phyloP scores from a whole-genome alignment of 92 coral and sea anemone genomes.

The Muricea muricata region DNA sequence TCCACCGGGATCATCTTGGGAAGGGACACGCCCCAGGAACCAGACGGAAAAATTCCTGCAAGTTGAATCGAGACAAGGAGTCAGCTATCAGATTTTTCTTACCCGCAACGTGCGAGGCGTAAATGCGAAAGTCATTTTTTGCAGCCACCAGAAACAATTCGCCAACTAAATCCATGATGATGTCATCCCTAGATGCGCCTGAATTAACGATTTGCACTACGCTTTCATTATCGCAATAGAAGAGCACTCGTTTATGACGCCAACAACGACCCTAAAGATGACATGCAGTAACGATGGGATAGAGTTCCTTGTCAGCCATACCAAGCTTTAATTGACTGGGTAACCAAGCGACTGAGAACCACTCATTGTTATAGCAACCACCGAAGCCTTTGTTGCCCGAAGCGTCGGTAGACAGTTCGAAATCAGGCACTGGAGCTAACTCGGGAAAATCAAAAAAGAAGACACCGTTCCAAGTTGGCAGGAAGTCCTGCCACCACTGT shows the following conservation, averaged over 20 bases:
- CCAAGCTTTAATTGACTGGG: not conserved
- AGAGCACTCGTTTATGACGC: constrained; percentile 13
- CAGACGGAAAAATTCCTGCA: constrained; percentile 38
- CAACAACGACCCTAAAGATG: constrained; percentile 26
- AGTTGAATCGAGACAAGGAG: constrained; percentile 69
- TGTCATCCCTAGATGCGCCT: constrained; percentile 44
- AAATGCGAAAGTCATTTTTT: constrained; percentile 42
- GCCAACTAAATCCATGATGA: constrained; percentile 51
- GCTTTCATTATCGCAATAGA: constrained; percentile 65
- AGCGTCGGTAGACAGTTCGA: constrained; percentile 65
- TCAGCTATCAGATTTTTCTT: too few relatives aligned
- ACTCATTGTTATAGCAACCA: constrained; percentile 32
- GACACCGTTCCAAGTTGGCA: constrained; percentile 64
- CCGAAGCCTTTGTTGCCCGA: constrained; percentile 47
- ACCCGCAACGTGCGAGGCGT: constrained; percentile 50
- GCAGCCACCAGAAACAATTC: constrained; percentile 54
- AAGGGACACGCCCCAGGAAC: constrained; percentile 42
- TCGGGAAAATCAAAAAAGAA: constrained; percentile 46
- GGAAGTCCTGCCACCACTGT: constrained; percentile 66
- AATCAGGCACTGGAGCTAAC: constrained; percentile 33
- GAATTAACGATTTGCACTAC: constrained; percentile 44
- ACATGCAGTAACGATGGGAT: constrained; percentile 47
- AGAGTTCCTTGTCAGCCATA: not conserved
- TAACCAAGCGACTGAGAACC: constrained; percentile 57
- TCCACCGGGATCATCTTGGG: constrained; percentile 26